Evolutionary conservation across 2,888 invertebrate species (phyloP).

Genomic region (Nemurella pictetii): DNA sequence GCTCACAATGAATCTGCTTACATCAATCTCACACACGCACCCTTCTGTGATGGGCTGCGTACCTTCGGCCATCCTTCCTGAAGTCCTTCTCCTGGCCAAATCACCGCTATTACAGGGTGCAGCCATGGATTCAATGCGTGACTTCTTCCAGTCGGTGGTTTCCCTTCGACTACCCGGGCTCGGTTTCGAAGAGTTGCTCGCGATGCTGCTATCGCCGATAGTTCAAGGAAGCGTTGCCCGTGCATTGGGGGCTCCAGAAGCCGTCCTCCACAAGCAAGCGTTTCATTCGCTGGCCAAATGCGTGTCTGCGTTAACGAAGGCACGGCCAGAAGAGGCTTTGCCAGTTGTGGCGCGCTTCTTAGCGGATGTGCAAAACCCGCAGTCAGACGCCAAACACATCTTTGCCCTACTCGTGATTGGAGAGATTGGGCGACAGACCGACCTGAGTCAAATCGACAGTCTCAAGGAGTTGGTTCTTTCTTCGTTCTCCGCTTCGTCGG

Average conservation of each 20-base stretch:
- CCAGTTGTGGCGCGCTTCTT: slow-evolving; percentile 68
- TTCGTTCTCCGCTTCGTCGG: slow-evolving; percentile 88
- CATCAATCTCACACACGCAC: slow-evolving; percentile 77
- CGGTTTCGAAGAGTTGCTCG: slow-evolving; percentile 78
- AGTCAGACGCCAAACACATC: slow-evolving; percentile 80
- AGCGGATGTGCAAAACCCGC: slow-evolving; percentile 70
- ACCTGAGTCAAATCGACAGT: slow-evolving; percentile 74
- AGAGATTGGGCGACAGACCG: slow-evolving; percentile 93
- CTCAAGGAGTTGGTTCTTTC: slow-evolving; percentile 78
- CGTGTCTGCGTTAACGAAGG: slow-evolving; percentile 89
- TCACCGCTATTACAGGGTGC: slow-evolving; percentile 93
- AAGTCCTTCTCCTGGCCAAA: slow-evolving; percentile 82
- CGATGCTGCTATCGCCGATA: slow-evolving; percentile 75
- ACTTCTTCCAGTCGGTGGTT: slow-evolving; percentile 91
- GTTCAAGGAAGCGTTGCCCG: slow-evolving; percentile 50
- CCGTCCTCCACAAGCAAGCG: slow-evolving; percentile 57
- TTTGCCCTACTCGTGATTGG: slow-evolving; percentile 94
- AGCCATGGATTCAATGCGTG: slow-evolving; percentile 86
- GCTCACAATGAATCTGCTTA: slow-evolving; percentile 79
- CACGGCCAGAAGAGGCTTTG: slow-evolving; percentile 71
- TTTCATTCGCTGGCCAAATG: slow-evolving; percentile 96
- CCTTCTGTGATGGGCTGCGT: slow-evolving; percentile 76
- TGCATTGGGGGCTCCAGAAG: slow-evolving; percentile 6
- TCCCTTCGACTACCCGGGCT: slow-evolving; percentile 77
- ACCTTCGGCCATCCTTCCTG: slow-evolving; percentile 75